Percentiles rank a stretch among this genome's conserved stretches.
phyloP scores from a whole-genome alignment of 2,113 vertebrate genomes.

The Strix aluco region DNA sequence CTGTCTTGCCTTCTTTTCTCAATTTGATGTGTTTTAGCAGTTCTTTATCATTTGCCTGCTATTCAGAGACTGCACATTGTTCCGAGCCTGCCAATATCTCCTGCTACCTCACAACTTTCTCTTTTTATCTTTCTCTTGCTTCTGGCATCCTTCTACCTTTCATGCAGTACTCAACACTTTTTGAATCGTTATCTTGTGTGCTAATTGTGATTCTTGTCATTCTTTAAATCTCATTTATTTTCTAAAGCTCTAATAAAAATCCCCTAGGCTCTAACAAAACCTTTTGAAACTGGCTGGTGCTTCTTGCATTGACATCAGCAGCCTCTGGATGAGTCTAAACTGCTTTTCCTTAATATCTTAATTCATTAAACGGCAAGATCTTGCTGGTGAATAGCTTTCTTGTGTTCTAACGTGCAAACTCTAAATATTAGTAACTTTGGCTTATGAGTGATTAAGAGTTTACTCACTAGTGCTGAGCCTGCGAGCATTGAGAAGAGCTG shows the following conservation, averaged over 20 bases:
- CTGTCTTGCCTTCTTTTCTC: not conserved
- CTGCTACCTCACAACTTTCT: not conserved
- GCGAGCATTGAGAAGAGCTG: not conserved
- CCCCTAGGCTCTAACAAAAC: not conserved
- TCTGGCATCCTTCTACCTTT: slow-evolving; percentile 15
- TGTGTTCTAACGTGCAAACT: not conserved
- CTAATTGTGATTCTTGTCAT: not conserved
- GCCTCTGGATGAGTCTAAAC: not conserved
- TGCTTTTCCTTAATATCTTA: not conserved
- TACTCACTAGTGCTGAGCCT: not conserved
- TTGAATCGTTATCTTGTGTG: not conserved
- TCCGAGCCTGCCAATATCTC: not conserved
- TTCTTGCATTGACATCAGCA: not conserved
- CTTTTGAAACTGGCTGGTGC: not conserved
- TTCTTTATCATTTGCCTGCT: not conserved
- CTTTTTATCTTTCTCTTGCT: slow-evolving; percentile 20
- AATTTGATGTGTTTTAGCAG: not conserved
- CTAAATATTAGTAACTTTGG: not conserved
- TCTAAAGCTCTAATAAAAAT: not conserved
- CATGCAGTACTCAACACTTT: not conserved
- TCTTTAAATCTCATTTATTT: not conserved
- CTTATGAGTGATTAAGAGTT: not conserved
- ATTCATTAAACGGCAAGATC: not conserved
- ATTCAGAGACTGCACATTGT: not conserved
- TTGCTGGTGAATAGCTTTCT: not conserved